Base-by-base conservation (phyloP, 2,113 vertebrate species). In the Tupaia chinensis region DNA sequence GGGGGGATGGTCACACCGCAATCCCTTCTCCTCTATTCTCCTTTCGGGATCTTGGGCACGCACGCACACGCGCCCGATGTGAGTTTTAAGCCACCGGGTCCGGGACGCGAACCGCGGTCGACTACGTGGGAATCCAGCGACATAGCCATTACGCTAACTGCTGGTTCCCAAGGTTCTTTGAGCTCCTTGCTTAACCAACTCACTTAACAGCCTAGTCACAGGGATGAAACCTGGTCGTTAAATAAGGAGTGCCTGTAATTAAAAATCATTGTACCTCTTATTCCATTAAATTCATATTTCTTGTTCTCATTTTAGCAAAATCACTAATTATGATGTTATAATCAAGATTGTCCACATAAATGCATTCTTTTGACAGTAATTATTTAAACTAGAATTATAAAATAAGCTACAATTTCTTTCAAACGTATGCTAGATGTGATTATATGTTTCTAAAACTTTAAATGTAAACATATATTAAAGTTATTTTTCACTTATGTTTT, bases 401-500 rank as follows among this genome's bases (percentile, higher is more conserved):
- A 87, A 32, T 82, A 70, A 68, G 63, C 29, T 23, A 20, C 53
- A 54, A 77, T 9, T 77, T 7, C 73, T 87, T 77, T 83, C 27
- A 87, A 69, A 95, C 66, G 9, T 34, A 44, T 25, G 82, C 7
- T 1, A 87, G 77, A 53, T 20, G 25, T 82, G 68, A 6, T 56
- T 81, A 70, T 81, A 70, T 69, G 9, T 73, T n/a, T 96, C 82
- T 87, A 58, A 44, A 91, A 56, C 74, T 85, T 61, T 79, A 80
- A 92, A 34, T 81, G 13, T 68, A 72, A 91, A 81, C 44, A 81
- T 60, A 13, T 74, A 66, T 74, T 32, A 54, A 77, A 83, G 56
- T 73, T 77, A 44, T 29, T 89, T 93, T 85, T 66, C 8, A 53
- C n/a, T 4, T 93, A 22, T 63, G 19, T 61, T 86, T 93, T 86